Base-by-base conservation (phyloP, 2,888 invertebrate species). In the Dynastes grantii region DNA sequence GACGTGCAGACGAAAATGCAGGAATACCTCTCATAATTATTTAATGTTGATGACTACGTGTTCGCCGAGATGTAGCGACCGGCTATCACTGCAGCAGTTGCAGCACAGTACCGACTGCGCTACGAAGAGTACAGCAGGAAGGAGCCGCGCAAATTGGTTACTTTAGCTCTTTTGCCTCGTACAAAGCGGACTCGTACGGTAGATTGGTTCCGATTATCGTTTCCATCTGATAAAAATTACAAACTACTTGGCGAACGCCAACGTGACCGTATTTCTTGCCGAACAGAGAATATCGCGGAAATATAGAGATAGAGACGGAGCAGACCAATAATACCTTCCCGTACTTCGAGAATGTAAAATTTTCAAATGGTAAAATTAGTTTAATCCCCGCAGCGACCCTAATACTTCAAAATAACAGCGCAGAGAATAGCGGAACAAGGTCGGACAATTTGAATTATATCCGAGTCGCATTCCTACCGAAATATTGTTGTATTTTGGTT, bases 291-390 rank as follows among this genome's bases (percentile, higher is more conserved):
- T 1, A 32, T 29, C 11, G 5, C n/a, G 29, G 58, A 61, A 37
- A 58, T 45, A 61, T 55, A 61, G 5, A 49, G 27, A 16, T 27
- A 37, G 16, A 29, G 27, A n/a, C 37, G 40, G 11, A 45, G 45
- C 45, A 11, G 45, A 45, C 45, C 45, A 55, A 71, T 71, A 61
- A 61, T 40, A 55, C 61, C 73, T 61, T 13, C 2, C 22, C 8
- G 9, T 63, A 55, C 73, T 45, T n/a, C 27, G 45, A 4, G 73
- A 61, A 61, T 45, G 58, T 75, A 75, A 75, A 75, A 75, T 75
- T 61, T 75, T 75, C 73, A 75, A 75, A 75, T 29, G 58, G 40
- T 9, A 61, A 61, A 75, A 75, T 75, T 75, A 75, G 73, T 75
- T 75, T 75, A 75, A 75, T 61, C 61, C 61, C 73, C 73, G 27